Conservation (phyloP, 2,888 invertebrate genomes). For the Polydrusus tereticollis region DNA sequence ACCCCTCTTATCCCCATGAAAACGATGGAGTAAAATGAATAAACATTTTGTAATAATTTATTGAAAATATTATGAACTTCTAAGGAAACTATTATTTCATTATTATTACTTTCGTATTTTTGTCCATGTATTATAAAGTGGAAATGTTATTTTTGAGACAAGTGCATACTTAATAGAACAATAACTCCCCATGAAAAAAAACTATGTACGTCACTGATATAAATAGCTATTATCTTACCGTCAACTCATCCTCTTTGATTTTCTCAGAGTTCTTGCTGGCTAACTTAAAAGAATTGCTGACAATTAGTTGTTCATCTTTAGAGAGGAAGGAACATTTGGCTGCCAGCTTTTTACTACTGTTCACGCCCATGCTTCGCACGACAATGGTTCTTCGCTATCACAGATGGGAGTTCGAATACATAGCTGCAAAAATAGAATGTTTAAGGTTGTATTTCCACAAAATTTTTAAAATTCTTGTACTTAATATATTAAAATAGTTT, state of each 20-base stretch:
- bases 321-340: constrained; percentile 76
- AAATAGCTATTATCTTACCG: constrained; percentile 65
- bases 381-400: constrained; percentile 13
- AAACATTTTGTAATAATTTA: no score
- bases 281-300: constrained; percentile 73
- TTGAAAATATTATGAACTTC: no score
- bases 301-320: constrained; percentile 75
- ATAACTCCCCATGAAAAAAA: no score
- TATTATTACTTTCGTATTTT: no score
- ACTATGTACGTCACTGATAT: no score
- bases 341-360: constrained; percentile 76
- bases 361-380: constrained; percentile 64
- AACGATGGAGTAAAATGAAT: no score
- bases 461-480: not conserved
- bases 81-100: no score
- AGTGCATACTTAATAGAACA: no score
- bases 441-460: not conserved
- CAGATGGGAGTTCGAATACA: constrained; percentile 3
- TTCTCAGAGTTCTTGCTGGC: constrained; percentile 76
- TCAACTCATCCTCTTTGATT: constrained; percentile 77
- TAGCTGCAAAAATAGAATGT: not conserved
- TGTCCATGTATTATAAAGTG: no score
- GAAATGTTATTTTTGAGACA: no score
- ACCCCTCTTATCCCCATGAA: no score
- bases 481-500: not conserved